Conservation (phyloP, 2,888 invertebrate genomes). For the Hypolimnas misippus region DNA sequence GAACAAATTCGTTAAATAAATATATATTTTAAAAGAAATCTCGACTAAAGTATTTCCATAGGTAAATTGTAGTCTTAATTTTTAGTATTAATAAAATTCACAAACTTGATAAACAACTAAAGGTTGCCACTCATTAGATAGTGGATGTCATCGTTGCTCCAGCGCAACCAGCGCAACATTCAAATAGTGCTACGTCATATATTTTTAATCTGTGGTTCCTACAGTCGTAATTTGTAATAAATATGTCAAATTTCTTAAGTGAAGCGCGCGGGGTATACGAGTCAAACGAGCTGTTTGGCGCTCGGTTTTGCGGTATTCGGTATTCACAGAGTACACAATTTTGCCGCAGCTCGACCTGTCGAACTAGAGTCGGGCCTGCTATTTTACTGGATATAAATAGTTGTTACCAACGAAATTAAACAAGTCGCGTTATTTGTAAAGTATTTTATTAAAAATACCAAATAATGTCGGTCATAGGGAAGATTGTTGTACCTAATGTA, state of each 20-base stretch:
- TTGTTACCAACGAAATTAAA: not conserved
- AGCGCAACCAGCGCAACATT: too few species aligned
- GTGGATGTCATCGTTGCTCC: too few species aligned
- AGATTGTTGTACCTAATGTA: conserved; percentile 63
- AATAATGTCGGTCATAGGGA: conserved; percentile 69
- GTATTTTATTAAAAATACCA: conserved; percentile 14
- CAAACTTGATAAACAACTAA: too few species aligned
- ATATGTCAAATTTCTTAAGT: conserved; percentile 17
- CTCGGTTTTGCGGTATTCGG: not conserved
- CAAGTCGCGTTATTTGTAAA: not conserved
- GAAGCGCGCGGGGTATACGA: conserved; percentile 26
- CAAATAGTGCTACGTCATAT: not conserved
- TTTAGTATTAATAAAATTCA: too few species aligned
- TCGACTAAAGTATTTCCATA: too few species aligned
- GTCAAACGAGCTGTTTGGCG: conserved; percentile 12
- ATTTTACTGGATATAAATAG: not conserved
- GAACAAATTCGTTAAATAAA: too few species aligned
- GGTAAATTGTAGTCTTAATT: too few species aligned
- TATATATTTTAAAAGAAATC: too few species aligned
- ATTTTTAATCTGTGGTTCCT: not conserved
- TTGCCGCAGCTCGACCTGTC: not conserved
- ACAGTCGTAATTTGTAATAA: not conserved
- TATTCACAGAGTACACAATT: not conserved
- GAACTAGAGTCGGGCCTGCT: not conserved
- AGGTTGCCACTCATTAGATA: too few species aligned